Conservation (phyloP, 2,888 invertebrate species). For the Spicauda simplicius region DNA sequence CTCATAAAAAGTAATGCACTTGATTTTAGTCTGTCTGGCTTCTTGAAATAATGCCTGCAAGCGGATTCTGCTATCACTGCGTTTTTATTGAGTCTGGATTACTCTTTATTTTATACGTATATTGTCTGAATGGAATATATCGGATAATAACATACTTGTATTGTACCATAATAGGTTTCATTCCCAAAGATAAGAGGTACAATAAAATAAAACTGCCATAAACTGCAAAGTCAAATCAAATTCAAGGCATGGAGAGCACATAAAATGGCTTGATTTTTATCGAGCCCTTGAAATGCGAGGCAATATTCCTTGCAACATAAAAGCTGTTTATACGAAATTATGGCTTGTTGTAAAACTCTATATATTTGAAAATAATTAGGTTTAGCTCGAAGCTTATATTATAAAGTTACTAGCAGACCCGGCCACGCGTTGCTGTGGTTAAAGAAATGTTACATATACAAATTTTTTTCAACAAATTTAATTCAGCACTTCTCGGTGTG, state of each 20-base stretch:
- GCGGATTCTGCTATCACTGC: conserved; percentile 17
- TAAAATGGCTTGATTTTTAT: conserved; percentile 36
- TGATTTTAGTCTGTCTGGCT: conserved; percentile 13
- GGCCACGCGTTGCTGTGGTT: too few species aligned
- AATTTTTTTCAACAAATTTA: too few species aligned
- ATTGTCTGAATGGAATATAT: conserved; percentile 15
- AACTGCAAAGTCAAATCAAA: conserved; percentile 38
- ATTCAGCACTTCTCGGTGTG: too few species aligned
- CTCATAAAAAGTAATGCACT: conserved; percentile 25
- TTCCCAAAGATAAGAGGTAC: conserved; percentile 33
- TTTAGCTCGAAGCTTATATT: not conserved
- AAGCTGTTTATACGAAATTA: conserved; percentile 30
- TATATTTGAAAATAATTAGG: not conserved
- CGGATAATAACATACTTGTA: conserved; percentile 26
- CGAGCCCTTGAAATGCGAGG: conserved; percentile 34
- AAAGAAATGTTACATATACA: too few species aligned
- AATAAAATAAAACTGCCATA: conserved; percentile 38
- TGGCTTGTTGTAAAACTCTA: conserved; percentile 15
- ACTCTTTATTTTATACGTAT: conserved; percentile 5
- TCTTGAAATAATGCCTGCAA: conserved; percentile 8
- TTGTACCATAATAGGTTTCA: conserved; percentile 32
- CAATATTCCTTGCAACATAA: conserved; percentile 35
- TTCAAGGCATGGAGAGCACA: conserved; percentile 36
- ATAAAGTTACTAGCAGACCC: too few species aligned
- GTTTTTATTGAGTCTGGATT: conserved; percentile 27